Evolutionary conservation across 2,797 vertebrate genomes (phyloP).

Genomic region (Onychomys torridus): DNA sequence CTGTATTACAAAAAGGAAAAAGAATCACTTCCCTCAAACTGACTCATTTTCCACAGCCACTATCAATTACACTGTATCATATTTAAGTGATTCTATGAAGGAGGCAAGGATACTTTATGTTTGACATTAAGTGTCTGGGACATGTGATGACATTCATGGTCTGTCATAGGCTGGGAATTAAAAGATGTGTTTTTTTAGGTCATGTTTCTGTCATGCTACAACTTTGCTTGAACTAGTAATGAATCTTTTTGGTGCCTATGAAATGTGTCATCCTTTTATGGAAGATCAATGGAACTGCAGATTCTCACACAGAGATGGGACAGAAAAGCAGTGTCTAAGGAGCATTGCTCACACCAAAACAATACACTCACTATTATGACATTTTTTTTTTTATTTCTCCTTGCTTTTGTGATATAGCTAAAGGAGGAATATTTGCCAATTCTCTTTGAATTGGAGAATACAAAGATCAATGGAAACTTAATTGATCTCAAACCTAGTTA

Average conservation of each 20-base stretch:
- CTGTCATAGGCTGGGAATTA: conserved; percentile 60
- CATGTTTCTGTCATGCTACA: conserved; percentile 58
- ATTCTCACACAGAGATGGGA: not conserved
- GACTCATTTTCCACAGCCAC: conserved; percentile 21
- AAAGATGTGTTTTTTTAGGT: conserved; percentile 48
- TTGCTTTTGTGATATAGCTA: not conserved
- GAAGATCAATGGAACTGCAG: conserved; percentile 32
- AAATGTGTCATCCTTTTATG: conserved; percentile 15
- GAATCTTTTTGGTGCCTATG: conserved; percentile 15
- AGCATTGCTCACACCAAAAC: conserved; percentile 2
- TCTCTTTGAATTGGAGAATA: not conserved
- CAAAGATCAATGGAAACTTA: not conserved
- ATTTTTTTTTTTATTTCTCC: not conserved
- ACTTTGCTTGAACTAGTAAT: not conserved
- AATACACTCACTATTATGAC: not conserved
- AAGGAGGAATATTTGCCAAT: not conserved
- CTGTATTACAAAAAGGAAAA: conserved; percentile 19
- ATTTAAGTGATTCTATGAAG: conserved; percentile 62
- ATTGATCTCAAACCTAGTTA: not conserved
- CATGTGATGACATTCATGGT: conserved; percentile 69
- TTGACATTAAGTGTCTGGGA: conserved; percentile 68
- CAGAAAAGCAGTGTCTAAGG: not conserved
- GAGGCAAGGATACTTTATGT: conserved; percentile 50
- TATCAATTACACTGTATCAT: conserved; percentile 64
- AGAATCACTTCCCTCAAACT: not conserved